Conservation (phyloP, 2,797 vertebrate species). For the Dermochelys coriacea region DNA sequence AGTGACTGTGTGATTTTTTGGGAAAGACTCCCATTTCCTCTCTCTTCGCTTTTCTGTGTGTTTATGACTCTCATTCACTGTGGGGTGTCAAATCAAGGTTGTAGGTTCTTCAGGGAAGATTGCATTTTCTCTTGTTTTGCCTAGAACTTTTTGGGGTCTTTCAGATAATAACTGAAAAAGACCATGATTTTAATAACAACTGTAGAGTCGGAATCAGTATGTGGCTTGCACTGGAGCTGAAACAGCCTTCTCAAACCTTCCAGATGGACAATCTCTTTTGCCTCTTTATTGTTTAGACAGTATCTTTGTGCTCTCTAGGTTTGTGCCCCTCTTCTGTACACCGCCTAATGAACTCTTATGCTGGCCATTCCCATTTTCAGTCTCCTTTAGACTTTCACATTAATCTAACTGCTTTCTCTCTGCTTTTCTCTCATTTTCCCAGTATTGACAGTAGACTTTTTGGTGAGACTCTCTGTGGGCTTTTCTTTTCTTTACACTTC, state of each 20-base stretch:
- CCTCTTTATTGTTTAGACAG: neutral
- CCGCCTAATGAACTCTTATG: neutral
- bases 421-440: too few species aligned
- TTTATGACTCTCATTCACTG: neutral
- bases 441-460: neutral
- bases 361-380: neutral
- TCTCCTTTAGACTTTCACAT: neutral
- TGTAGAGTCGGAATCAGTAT: neutral
- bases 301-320: neutral
- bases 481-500: neutral
- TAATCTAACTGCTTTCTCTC: neutral
- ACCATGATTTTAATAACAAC: neutral
- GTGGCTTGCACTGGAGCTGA: neutral
- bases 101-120: neutral
- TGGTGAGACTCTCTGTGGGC: neutral
- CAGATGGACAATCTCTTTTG: neutral
- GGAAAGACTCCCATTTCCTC: neutral
- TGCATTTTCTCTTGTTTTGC: fast-evolving
- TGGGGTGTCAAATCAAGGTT: neutral
- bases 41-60: neutral
- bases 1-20: fast-evolving
- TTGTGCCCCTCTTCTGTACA: neutral
- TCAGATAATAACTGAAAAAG: neutral
- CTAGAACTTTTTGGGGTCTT: neutral
- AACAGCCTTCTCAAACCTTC: neutral